A percentile compares a stretch with the other conserved stretches of the same genome.
These are phyloP conservation scores for Poeciliopsis occidentalis DNA, from an alignment of 2,113 vertebrate species.

Conservation along the genomic window DNA sequence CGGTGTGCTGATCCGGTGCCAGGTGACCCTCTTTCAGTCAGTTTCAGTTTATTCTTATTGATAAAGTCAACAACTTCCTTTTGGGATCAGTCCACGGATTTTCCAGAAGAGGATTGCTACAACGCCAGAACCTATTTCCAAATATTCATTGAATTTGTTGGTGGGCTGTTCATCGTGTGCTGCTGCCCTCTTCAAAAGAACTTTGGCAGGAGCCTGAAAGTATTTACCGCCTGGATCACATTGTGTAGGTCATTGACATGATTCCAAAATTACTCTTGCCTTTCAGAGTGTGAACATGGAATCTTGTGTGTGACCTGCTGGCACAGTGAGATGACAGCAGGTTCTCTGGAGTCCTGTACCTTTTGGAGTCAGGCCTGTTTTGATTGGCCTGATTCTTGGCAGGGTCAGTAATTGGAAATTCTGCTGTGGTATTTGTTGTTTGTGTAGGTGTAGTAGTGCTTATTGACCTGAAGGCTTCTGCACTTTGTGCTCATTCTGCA, in stretches of 20 bases:
- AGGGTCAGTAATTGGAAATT: background rate
- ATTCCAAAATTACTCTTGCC: background rate
- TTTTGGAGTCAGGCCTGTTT: background rate
- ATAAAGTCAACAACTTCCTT: conserved; percentile 32
- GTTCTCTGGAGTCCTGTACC: background rate
- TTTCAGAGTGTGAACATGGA: background rate
- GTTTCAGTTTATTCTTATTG: conserved; percentile 6
- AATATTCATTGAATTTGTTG: conserved; percentile 5
- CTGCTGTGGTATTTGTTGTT: background rate
- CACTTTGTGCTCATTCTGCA: background rate
- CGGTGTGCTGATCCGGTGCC: conserved; percentile 5
- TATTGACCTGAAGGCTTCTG: no score
- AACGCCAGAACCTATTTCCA: conserved; percentile 18
- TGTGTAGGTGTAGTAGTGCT: background rate
- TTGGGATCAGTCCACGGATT: conserved; percentile 12
- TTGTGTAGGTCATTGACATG: background rate
- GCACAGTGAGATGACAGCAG: background rate
- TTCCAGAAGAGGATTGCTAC: conserved; percentile 18
- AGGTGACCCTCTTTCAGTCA: conserved; percentile 20
- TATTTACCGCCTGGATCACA: background rate
- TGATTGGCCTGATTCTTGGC: background rate
- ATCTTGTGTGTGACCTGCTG: background rate
- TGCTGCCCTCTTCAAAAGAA: background rate
- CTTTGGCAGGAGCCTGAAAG: background rate
- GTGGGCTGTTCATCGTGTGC: background rate